phyloP scores from a whole-genome alignment of 2,113 vertebrate genomes.

The Neoarius graeffei region DNA sequence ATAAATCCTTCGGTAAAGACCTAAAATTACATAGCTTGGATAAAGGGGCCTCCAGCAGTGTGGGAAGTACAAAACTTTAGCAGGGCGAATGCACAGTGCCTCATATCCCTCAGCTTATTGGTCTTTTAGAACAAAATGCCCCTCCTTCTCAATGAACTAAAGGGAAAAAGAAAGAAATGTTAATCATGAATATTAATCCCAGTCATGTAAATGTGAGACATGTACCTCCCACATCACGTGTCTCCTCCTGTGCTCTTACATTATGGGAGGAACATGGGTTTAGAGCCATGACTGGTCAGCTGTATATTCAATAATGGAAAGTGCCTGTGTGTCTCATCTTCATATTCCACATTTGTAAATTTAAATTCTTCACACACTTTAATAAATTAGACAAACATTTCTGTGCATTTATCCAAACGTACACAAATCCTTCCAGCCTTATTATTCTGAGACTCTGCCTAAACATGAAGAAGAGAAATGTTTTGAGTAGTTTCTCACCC shows the following conservation, averaged over 20 bases:
- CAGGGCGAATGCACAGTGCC: constrained; percentile 24
- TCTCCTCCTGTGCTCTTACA: constrained; percentile 31
- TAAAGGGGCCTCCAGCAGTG: constrained; percentile 39
- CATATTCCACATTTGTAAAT: constrained; percentile 57
- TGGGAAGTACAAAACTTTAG: constrained; percentile 39
- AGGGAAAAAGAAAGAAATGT: constrained; percentile 10
- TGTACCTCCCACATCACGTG: constrained; percentile 51
- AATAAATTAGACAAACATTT: not conserved
- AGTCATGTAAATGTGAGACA: constrained; percentile 53
- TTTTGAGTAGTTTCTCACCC: not conserved
- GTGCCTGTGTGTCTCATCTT: constrained; percentile 45
- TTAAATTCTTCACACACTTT: constrained; percentile 9
- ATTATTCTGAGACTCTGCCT: not conserved
- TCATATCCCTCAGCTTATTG: constrained; percentile 39
- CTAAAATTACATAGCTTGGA: constrained; percentile 46
- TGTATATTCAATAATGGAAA: constrained; percentile 64
- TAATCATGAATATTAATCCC: constrained; percentile 47
- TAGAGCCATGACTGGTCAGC: constrained; percentile 38
- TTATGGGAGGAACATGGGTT: constrained; percentile 12
- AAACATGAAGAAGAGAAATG: not conserved
- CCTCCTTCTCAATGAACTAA: constrained; percentile 24
- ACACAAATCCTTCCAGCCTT: not conserved
- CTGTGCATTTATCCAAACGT: not conserved
- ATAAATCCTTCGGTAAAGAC: constrained; percentile 45
- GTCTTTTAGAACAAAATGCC: constrained; percentile 36